Percentiles rank a stretch among this genome's conserved stretches.
These are phyloP conservation scores for Phycodurus eques DNA, from an alignment of 2,113 vertebrate species.

Conservation along the genomic window DNA sequence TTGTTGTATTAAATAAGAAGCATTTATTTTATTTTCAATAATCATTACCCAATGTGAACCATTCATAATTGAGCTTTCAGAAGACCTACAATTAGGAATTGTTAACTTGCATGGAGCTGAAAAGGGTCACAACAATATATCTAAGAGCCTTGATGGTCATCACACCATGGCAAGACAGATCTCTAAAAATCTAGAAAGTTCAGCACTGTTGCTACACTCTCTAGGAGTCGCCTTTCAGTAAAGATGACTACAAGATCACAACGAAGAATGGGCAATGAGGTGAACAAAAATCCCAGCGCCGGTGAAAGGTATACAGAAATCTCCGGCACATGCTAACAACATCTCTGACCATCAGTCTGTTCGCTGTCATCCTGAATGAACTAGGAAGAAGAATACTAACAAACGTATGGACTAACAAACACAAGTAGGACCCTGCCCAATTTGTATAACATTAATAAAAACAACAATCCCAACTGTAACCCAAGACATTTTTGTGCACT, in stretches of 20 bases:
- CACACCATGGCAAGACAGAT: not conserved
- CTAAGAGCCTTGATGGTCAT: not conserved
- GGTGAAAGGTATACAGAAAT: not conserved
- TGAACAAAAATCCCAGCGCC: too few species aligned
- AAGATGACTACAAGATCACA: not conserved
- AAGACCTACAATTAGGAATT: not conserved
- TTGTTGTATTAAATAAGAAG: not conserved
- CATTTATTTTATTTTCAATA: not conserved
- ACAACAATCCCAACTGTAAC: not conserved
- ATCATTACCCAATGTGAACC: not conserved
- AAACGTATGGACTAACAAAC: not conserved
- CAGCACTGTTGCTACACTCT: not conserved
- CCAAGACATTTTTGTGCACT: not conserved
- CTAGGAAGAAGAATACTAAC: not conserved
- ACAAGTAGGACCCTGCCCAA: too few species aligned
- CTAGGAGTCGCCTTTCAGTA: not conserved
- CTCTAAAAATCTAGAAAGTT: not conserved
- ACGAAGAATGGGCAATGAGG: not conserved
- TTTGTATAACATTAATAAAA: not conserved
- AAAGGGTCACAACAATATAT: not conserved
- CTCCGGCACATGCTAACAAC: too few species aligned
- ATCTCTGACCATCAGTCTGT: not conserved
- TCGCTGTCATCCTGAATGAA: not conserved
- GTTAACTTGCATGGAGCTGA: not conserved
- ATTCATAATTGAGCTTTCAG: not conserved